Percentiles rank a stretch among this genome's conserved stretches.
Evolutionary conservation across 2,113 vertebrate genomes (phyloP).

Genomic region (Rhizomys pruinosus): DNA sequence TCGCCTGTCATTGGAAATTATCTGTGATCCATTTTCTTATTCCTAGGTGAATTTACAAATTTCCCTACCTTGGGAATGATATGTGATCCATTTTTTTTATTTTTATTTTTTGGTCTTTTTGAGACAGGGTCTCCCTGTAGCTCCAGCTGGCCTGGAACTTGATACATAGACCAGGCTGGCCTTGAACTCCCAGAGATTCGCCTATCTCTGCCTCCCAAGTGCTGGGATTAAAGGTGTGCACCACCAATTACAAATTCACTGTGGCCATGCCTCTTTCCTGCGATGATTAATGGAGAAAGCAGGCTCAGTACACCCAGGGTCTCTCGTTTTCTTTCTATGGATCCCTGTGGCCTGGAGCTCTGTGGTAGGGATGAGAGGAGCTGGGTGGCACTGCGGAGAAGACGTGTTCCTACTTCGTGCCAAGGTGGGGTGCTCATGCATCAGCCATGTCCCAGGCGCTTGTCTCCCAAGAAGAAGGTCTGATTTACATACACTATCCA

Average conservation of each 20-base stretch:
- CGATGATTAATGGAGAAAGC: not conserved
- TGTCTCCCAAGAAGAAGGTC: not conserved
- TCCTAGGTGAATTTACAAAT: too few relatives aligned
- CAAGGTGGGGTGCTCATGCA: not conserved
- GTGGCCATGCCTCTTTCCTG: not conserved
- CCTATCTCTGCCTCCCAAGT: too few relatives aligned
- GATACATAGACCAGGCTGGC: too few relatives aligned
- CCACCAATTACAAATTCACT: not conserved
- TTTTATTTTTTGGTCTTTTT: too few relatives aligned
- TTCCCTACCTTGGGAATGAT: not conserved
- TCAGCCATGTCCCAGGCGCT: not conserved
- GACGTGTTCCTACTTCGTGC: not conserved
- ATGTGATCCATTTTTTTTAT: constrained; percentile 24
- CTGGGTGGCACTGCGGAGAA: not conserved
- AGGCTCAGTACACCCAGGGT: not conserved
- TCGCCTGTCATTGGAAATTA: not conserved
- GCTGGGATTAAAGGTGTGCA: too few relatives aligned
- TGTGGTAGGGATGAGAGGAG: not conserved
- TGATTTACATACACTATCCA: not conserved
- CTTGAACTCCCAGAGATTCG: too few relatives aligned
- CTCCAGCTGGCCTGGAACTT: too few relatives aligned
- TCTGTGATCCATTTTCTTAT: not conserved
- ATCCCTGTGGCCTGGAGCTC: constrained; percentile 9
- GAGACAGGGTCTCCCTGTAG: too few relatives aligned
- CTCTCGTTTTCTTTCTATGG: constrained; percentile 34